Conservation (phyloP, 2,888 invertebrate genomes). For the Cylloceria caligata region DNA sequence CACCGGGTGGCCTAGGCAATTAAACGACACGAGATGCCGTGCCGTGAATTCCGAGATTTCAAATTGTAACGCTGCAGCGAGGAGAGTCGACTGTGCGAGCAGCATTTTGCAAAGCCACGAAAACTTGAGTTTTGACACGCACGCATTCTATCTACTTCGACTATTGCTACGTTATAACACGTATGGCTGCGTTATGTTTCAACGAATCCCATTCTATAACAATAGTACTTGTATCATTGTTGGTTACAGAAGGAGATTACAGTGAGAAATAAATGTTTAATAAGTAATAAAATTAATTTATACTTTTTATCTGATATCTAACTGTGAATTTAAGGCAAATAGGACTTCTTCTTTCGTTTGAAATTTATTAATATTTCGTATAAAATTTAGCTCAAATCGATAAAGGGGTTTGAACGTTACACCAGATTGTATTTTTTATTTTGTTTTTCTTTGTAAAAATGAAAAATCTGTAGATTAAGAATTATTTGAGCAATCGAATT, state of each 20-base stretch:
- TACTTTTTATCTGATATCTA: too few relatives aligned
- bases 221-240: neutral
- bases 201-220: neutral
- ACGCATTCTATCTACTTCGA: neutral
- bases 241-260: neutral
- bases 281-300: too few relatives aligned
- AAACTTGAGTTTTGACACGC: neutral
- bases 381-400: too few relatives aligned
- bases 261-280: too few relatives aligned
- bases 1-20: neutral
- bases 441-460: too few relatives aligned
- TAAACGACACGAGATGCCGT: conserved; percentile 6
- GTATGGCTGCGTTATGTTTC: neutral
- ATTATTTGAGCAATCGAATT: too few relatives aligned
- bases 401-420: too few relatives aligned
- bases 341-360: too few relatives aligned
- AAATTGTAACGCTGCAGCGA: neutral
- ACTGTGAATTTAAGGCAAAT: neutral
- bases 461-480: too few relatives aligned
- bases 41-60: neutral
- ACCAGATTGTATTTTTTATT: too few relatives aligned
- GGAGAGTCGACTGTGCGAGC: neutral
- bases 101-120: neutral
- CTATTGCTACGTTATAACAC: neutral
- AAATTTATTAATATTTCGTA: too few relatives aligned